These are phyloP conservation scores for Pavo muticus DNA, from an alignment of 2,113 vertebrate species.

Conservation along the genomic window DNA sequence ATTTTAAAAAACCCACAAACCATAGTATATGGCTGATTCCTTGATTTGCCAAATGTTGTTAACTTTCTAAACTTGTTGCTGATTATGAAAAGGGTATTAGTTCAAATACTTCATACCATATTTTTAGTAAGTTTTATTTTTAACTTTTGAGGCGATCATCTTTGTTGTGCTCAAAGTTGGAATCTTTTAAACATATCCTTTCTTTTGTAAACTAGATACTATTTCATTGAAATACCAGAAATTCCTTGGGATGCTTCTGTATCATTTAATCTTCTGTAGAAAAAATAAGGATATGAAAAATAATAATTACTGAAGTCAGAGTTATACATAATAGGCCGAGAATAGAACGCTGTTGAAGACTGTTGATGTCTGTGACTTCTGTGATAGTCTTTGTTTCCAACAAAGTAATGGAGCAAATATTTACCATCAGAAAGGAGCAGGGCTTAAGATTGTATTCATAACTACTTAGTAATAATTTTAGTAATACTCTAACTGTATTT, in stretches of 20 bases:
- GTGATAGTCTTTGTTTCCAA: not conserved
- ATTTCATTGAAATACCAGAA: not conserved
- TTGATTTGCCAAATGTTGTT: not conserved
- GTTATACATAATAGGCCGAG: not conserved
- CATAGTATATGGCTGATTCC: rapidly evolving
- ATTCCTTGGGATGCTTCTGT: not conserved
- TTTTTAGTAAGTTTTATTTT: not conserved
- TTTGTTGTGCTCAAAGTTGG: not conserved
- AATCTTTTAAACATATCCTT: not conserved
- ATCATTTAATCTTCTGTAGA: not conserved
- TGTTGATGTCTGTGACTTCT: not conserved
- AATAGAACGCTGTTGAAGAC: not conserved
- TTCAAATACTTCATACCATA: not conserved
- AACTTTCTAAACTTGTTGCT: not conserved
- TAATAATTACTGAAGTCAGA: not conserved
- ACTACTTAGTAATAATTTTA: not conserved
- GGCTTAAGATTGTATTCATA: not conserved
- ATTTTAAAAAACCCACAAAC: not conserved
- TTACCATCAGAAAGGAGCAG: not conserved
- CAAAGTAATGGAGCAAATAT: not conserved
- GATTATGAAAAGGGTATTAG: not conserved
- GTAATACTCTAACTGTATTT: not conserved
- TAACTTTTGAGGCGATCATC: not conserved
- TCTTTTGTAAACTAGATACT: not conserved
- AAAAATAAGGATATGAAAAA: not conserved